phyloP scores from a whole-genome alignment of 2,888 invertebrate species.

The Drosophila lutescens region DNA sequence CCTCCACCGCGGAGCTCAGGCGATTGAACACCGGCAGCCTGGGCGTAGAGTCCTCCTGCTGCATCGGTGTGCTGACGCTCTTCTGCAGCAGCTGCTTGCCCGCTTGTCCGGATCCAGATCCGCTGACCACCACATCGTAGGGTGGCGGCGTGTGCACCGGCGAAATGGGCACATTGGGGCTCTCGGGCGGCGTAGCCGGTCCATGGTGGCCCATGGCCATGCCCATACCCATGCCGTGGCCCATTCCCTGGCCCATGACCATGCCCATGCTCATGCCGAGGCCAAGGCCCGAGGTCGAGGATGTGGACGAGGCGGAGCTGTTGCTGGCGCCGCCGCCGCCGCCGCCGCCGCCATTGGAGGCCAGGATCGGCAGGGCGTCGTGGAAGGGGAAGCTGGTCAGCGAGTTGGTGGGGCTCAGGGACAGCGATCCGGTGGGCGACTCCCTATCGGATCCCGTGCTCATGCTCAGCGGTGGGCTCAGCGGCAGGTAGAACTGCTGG shows the following conservation, averaged over 20 bases:
- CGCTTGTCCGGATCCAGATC: neutral
- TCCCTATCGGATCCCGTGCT: constrained; percentile 85
- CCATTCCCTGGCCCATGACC: constrained; percentile 27
- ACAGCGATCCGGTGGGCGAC: constrained; percentile 84
- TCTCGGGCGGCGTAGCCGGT: constrained; percentile 82
- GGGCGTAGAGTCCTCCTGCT: constrained; percentile 81
- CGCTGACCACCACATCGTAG: constrained; percentile 34
- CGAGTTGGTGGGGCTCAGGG: constrained; percentile 84
- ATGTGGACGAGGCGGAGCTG: constrained; percentile 59
- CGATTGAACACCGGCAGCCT: constrained; percentile 93
- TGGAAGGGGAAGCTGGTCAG: constrained; percentile 83
- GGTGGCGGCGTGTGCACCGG: constrained; percentile 83
- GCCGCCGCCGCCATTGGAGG: constrained; percentile 15
- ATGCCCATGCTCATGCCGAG: constrained; percentile 46
- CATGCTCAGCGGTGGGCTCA: constrained; percentile 85
- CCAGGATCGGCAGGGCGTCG: constrained; percentile 72
- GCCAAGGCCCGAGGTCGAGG: constrained; percentile 57
- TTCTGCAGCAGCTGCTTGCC: constrained; percentile 77
- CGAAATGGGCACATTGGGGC: constrained; percentile 82
- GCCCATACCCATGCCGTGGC: constrained; percentile 34
- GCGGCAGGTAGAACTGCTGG: constrained; percentile 85
- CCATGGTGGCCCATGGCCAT: constrained; percentile 20
- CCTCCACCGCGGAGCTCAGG: constrained; percentile 86
- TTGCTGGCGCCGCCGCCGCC: constrained; percentile 3
- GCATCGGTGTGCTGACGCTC: constrained; percentile 74